Conservation (phyloP, 2,888 invertebrate species). For the Agrochola circellaris region DNA sequence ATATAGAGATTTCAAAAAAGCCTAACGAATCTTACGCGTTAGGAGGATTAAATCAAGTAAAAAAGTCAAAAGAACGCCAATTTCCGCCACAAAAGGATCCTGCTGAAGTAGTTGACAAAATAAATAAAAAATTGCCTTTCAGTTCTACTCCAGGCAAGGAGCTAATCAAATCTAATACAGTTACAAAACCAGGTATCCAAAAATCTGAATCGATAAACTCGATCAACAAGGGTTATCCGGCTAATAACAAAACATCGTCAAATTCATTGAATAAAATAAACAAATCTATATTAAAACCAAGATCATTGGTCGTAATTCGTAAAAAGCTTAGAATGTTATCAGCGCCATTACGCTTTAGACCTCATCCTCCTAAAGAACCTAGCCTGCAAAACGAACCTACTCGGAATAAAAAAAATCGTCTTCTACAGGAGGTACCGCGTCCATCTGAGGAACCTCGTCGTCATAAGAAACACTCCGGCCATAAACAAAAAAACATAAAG, state of each 20-base stretch:
- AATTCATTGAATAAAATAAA: slow-evolving; percentile 12
- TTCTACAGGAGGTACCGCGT: background rate
- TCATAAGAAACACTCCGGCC: background rate
- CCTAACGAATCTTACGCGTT: background rate
- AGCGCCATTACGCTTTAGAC: slow-evolving; percentile 5
- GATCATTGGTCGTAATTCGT: background rate
- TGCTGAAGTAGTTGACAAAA: background rate
- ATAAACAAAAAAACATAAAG: slow-evolving; percentile 13
- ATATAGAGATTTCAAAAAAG: background rate
- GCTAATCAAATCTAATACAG: background rate
- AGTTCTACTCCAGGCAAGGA: background rate
- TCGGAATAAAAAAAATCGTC: background rate
- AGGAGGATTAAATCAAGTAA: background rate
- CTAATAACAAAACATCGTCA: background rate
- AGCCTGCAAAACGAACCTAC: background rate
- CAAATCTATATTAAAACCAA: slow-evolving; percentile 8
- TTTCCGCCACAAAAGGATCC: background rate
- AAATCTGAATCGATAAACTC: slow-evolving; percentile 18
- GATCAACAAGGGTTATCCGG: slow-evolving; percentile 2
- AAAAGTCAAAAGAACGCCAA: background rate
- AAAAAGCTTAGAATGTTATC: slow-evolving; percentile 3
- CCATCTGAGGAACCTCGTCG: background rate
- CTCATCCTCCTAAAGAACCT: slow-evolving; percentile 9
- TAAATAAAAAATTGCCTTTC: background rate
- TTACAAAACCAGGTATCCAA: background rate